Evolutionary conservation across 2,113 vertebrate genomes (phyloP).

Genomic region (Spizaetus ornatus): DNA sequence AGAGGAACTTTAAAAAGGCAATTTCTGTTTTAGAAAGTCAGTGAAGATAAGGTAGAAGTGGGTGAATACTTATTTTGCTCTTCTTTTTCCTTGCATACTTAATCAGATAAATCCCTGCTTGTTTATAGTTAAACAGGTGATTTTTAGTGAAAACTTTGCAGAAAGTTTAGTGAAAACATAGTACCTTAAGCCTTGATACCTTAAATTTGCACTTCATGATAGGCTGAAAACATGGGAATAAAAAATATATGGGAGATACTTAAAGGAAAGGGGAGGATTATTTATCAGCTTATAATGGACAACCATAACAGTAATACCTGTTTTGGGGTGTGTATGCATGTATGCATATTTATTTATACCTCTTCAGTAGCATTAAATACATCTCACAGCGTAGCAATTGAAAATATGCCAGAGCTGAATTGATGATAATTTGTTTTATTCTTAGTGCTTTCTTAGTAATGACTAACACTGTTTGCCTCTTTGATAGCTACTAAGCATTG

Average conservation of each 20-base stretch:
- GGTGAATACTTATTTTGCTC: background rate
- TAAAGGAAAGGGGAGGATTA: background rate
- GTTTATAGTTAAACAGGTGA: background rate
- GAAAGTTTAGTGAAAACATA: background rate
- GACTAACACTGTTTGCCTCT: background rate
- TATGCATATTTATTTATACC: background rate
- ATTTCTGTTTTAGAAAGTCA: background rate
- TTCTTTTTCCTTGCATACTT: background rate
- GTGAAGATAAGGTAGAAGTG: background rate
- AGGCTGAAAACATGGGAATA: background rate
- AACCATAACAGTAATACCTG: background rate
- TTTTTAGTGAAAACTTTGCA: background rate
- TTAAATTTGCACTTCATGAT: background rate
- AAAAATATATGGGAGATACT: background rate
- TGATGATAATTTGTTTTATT: background rate
- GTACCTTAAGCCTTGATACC: background rate
- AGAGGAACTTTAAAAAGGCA: background rate
- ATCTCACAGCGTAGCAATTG: background rate
- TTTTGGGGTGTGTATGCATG: background rate
- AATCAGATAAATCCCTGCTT: background rate
- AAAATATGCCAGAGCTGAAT: background rate
- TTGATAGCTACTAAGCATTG: background rate
- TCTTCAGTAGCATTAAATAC: background rate
- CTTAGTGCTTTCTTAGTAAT: background rate
- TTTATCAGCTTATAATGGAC: background rate